Percentiles rank a stretch among this genome's conserved stretches.
These are phyloP conservation scores for Aphelocoma californica DNA, from an alignment of 2,797 vertebrate species.

Conservation along the genomic window DNA sequence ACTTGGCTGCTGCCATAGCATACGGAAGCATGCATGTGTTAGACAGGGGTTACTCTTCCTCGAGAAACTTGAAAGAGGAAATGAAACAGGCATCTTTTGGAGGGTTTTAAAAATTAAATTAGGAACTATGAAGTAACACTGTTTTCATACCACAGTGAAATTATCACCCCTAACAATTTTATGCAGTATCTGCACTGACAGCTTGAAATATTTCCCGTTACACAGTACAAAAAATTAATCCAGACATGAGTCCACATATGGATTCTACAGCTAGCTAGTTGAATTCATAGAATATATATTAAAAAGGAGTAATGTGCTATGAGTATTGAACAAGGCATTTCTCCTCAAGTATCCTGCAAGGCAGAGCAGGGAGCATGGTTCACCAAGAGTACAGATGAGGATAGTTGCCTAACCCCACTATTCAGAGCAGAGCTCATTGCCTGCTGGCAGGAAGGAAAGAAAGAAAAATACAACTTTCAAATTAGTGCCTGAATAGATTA, in stretches of 20 bases:
- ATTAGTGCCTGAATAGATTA: constrained; percentile 69
- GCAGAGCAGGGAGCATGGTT: not conserved
- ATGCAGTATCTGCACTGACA: not conserved
- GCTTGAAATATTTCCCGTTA: not conserved
- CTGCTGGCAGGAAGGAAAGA: not conserved
- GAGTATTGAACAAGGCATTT: not conserved
- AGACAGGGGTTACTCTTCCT: not conserved
- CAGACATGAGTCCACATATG: accelerated
- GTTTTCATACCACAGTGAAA: not conserved
- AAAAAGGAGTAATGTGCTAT: not conserved
- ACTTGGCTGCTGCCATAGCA: accelerated
- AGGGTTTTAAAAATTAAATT: not conserved
- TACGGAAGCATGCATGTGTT: accelerated
- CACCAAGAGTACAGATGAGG: no score
- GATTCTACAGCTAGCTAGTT: not conserved
- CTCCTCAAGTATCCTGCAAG: not conserved
- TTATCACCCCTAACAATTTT: not conserved
- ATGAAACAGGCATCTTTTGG: not conserved
- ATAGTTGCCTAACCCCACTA: not conserved
- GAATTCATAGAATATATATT: not conserved
- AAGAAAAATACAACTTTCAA: constrained; percentile 43
- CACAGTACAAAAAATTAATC: not conserved
- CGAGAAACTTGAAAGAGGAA: not conserved
- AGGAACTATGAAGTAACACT: not conserved
- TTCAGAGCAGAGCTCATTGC: not conserved